Percentiles rank a stretch among this genome's conserved stretches.
These are phyloP conservation scores for Pachliopta kotzebuea DNA, from an alignment of 2,888 invertebrate genomes.

Conservation along the genomic window DNA sequence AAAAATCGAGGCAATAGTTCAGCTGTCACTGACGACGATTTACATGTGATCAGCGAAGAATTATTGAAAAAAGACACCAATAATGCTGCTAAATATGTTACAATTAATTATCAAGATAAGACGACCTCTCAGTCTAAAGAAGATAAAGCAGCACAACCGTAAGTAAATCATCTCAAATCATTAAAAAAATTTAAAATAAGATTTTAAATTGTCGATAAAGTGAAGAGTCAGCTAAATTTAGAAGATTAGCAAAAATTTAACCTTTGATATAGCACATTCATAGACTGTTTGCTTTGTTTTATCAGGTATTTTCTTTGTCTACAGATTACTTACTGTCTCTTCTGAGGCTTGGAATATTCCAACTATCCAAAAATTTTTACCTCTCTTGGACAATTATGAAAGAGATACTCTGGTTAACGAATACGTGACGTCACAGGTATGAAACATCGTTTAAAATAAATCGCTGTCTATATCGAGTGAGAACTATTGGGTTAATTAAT, in stretches of 20 bases:
- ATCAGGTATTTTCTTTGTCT: constrained; percentile 38
- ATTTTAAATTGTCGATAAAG: not conserved
- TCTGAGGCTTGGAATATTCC: constrained; percentile 83
- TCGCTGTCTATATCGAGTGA: not conserved
- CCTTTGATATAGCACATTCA: constrained; percentile 7
- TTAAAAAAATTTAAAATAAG: no score
- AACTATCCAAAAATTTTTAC: constrained; percentile 86
- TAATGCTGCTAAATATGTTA: constrained; percentile 86
- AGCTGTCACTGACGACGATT: constrained; percentile 80
- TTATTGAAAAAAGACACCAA: constrained; percentile 86
- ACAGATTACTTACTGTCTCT: constrained; percentile 84
- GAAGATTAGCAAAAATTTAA: not conserved
- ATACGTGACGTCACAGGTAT: constrained; percentile 84
- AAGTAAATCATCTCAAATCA: constrained; percentile 55
- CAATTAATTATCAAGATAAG: constrained; percentile 86
- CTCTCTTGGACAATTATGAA: constrained; percentile 93
- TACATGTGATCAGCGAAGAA: constrained; percentile 85
- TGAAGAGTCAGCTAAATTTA: not conserved
- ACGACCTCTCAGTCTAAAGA: constrained; percentile 84
- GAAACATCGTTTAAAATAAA: not conserved
- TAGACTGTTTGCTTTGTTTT: constrained; percentile 24
- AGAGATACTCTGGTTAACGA: constrained; percentile 87
- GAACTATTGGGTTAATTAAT: not conserved
- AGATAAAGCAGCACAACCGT: constrained; percentile 89
- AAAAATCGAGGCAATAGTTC: constrained; percentile 44